Evolutionary conservation across 2,113 vertebrate genomes (phyloP), one percentile per base, ranked within the genome.

Genomic region (Tursiops truncatus): DNA sequence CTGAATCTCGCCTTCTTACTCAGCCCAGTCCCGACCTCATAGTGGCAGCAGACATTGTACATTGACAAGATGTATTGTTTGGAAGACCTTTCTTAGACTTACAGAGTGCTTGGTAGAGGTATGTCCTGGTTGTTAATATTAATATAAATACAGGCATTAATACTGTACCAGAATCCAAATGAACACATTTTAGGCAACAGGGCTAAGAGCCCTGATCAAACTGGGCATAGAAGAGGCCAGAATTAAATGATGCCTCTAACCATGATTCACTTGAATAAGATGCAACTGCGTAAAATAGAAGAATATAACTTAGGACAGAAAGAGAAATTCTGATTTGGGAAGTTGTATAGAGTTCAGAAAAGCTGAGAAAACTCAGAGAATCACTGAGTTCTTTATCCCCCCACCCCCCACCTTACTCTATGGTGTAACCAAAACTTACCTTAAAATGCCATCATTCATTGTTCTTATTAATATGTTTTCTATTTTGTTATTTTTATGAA

Each of bases 401-500:
- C 31, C 2, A 17, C 53, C 53, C 53, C 15, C 53, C 5, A 1
- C 7, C 10, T 60, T 1, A n/a, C 25, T 71, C 28, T 3, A 41
- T 21, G 8, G 47, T 10, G 47, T 9, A 73, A 67, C n/a, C 31
- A 31, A 79, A 58, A 67, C 23, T 33, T 20, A 88, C 6, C 23
- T 56, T 89, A 50, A 70, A 71, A 84, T 95, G 53, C 2, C 86
- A 18, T 12, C 5, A 23, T n/a, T 95, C 80, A 58, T 71, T 63
- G 50, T 80, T 56, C 20, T 74, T 1, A 5, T 58, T 85, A 62
- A 31, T 68, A 92, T 83, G 82, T 62, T 67, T 90, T 88, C 53
- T 79, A 67, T 74, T 94, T 87, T 96, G 56, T 36, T 18, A 95
- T 97, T 97, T 96, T 71, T 85, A 81, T 91, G 76, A 97, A 74